A percentile compares a stretch with the other conserved stretches of the same genome.
Conservation (phyloP, 2,888 invertebrate species). For the Stenolophus ochropezus region DNA sequence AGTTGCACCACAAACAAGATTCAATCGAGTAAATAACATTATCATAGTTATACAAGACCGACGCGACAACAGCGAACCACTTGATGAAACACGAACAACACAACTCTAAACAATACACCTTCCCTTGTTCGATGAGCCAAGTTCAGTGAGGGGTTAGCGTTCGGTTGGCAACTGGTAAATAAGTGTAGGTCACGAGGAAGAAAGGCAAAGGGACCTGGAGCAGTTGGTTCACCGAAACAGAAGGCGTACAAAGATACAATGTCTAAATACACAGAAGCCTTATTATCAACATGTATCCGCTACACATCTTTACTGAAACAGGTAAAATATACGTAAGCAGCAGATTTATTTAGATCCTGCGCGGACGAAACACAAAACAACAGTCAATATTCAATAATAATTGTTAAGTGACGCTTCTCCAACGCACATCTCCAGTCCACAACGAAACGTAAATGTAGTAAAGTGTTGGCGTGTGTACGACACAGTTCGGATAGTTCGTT, state of each 20-base stretch:
- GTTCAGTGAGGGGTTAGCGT: no score
- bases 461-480: constrained; percentile 32
- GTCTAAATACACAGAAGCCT: constrained; percentile 57
- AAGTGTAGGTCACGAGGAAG: no score
- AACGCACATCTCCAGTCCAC: constrained; percentile 12
- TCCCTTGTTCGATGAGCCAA: constrained; percentile 13
- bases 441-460: constrained; percentile 29
- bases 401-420: constrained; percentile 17
- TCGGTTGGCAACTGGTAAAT: no score
- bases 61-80: constrained; percentile 24
- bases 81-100: constrained; percentile 48
- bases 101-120: constrained; percentile 53
- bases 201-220: no score
- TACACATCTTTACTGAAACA: constrained; percentile 52
- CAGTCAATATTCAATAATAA: constrained; percentile 45
- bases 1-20: constrained; percentile 14
- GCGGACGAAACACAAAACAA: constrained; percentile 50
- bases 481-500: constrained; percentile 35
- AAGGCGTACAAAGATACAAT: constrained; percentile 56
- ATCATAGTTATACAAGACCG: constrained; percentile 31
- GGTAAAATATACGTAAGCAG: constrained; percentile 50
- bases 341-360: constrained; percentile 35
- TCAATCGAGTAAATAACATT: constrained; percentile 29
- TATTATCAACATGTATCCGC: constrained; percentile 53
- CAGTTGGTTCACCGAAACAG: constrained; percentile 13